Conservation (phyloP, 92 coral and sea anemone species). For the Paragorgia papillata region DNA sequence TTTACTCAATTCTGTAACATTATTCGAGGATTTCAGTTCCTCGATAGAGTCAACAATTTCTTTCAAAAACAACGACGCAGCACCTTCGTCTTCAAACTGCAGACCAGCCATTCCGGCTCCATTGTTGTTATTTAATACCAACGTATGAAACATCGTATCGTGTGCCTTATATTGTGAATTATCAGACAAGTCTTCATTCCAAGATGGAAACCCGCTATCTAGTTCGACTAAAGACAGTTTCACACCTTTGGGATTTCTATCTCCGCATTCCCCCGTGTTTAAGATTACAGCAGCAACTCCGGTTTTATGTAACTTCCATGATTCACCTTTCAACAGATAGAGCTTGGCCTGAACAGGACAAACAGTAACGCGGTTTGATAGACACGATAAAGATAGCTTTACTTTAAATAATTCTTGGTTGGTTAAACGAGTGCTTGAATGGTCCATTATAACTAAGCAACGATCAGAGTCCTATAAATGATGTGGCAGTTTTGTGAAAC, state of each 20-base stretch:
- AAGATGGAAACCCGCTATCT: slow-evolving; percentile 87
- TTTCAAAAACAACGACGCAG: slow-evolving; percentile 75
- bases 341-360: slow-evolving; percentile 82
- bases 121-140: slow-evolving; percentile 73
- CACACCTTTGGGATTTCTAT: slow-evolving; percentile 89
- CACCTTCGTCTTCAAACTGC: slow-evolving; percentile 82
- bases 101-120: slow-evolving; percentile 92
- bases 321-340: slow-evolving; percentile 68
- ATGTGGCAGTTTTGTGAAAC: no score
- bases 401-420: slow-evolving; percentile 94
- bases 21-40: slow-evolving; percentile 59
- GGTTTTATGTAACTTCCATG: slow-evolving; percentile 80
- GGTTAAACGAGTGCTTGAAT: slow-evolving; percentile 43
- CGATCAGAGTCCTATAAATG: not conserved
- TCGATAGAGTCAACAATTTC: slow-evolving; percentile 77
- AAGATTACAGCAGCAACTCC: slow-evolving; percentile 93
- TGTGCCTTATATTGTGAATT: slow-evolving; percentile 88
- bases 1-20: slow-evolving; percentile 75
- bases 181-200: slow-evolving; percentile 82
- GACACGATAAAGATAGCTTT: slow-evolving; percentile 83
- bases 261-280: slow-evolving; percentile 86
- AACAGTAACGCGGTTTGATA: slow-evolving; percentile 95
- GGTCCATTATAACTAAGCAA: not conserved
- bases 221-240: slow-evolving; percentile 79
- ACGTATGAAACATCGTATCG: slow-evolving; percentile 86